Percentiles rank a stretch among this genome's conserved stretches.
phyloP scores from a whole-genome alignment of 2,113 vertebrate species.

The zebrafish (Danio rerio) region GRCz12tu NC_133178.1:16079501-16080000 shows the following conservation, averaged over 20 bases:
- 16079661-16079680: constrained; percentile 16
- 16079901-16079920: too few relatives aligned
- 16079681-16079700: background rate
- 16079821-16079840: background rate
- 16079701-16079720: background rate
- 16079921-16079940: too few relatives aligned
- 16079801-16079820: background rate
- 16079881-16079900: too few relatives aligned
- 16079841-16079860: background rate
- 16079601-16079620: background rate
- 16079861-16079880: too few relatives aligned
- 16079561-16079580: background rate
- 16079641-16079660: background rate
- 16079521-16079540: background rate
- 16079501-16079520: background rate
- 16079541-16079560: background rate
- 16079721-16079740: background rate
- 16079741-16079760: background rate
- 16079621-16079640: background rate
- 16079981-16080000: too few relatives aligned
- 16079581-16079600: background rate
- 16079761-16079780: background rate
- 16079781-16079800: too few relatives aligned
- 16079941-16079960: too few relatives aligned
- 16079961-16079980: too few relatives aligned